Evolutionary conservation across 2,113 vertebrate species (phyloP), one percentile per base, ranked within the genome.

Genomic region (Malurus melanocephalus): DNA sequence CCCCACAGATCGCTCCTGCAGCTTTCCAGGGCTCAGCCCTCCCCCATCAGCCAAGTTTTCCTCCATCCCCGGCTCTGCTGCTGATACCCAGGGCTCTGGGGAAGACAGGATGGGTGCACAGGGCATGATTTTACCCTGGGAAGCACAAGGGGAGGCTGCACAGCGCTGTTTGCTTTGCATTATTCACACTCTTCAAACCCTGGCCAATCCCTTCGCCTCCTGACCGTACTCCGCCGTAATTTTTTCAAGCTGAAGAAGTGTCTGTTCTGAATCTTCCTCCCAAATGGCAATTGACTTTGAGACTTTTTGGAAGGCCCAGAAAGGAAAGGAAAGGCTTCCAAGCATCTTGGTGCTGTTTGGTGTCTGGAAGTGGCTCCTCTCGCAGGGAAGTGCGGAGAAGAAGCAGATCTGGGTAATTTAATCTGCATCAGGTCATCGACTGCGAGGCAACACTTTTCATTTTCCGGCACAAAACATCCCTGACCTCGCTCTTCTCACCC

Each of bases 231-330:
- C 69, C 13, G 0, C 43, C 18, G 64, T 90, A 95, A 95, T 90
- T 67, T 56, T 49, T 95, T 87, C 94, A 93, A 92, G 94, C 87
- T 95, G 94, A 91, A 57, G 19, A 57, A 90, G 69, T 32, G 82
- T 89, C 94, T 96, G 93, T 26, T 95, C 94, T 89, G 94, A 59
- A 91, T 95, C 93, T 92, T 28, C 91, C 48, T 42, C 62, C 53
- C 87, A 82, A 85, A 92, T 21, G 85, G 23, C 87, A 80, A 95
- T 93, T 93, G 91, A 82, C 45, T 93, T 42, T 87, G 94, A 96
- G 32, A 64, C 91, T 55, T 94, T 82, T 66, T 93, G 89, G 95
- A 95, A 93, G 81, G 72, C 55, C 82, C 82, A 27, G 91, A 85
- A 57, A 93, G 85, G 85, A 67, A 85, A 19, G 4, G 48, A 67